Evolutionary conservation across 1,140 invertebrate species (phyloP), one percentile per base, ranked within the genome.

Genomic region (Watersipora subatra): DNA sequence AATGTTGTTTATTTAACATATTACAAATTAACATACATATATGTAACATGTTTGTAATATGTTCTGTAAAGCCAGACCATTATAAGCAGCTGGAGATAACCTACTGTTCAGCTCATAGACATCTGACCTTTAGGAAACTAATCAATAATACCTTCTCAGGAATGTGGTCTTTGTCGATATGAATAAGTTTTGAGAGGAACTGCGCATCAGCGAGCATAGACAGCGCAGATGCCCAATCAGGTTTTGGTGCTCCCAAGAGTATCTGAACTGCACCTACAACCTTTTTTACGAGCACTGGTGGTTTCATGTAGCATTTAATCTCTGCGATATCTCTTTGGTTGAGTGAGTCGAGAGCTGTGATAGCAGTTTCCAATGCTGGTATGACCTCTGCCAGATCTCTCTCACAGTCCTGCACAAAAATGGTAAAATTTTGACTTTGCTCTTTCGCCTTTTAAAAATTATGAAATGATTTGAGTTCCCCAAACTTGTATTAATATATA

Each of bases 291-390:
- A 79, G 69, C 12, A 63, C 66, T 20, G 79, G 79, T 3, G 79
- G 79, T 19, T 64, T 72, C 15, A 66, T 68, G 70, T 80, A 80
- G 12, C 77, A 76, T 87, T 87, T 86, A 1, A 93, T 77, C 78
- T 94, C 91, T 73, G 90, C 89, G 28, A 95, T 90, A 69, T 93
- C 91, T 26, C 86, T 87, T 77, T 93, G 93, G 71, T 91, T 91
- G 0, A 94, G 78, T 0, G 87, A 83, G 73, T 91, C 88, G 0
- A 95, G 79, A 0, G 90, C 89, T 68, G 87, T 87, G 63, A 88
- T 86, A 0, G 91, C 89, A 25, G 87, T 87, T 68, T 90, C 85
- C 70, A 94, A 83, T 0, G 88, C 88, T 1, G 91, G 91, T 76
- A 92, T 68, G 0, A 79, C 78, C 55, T 75, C 76, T 0, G 72